Conservation (phyloP, 2,113 vertebrate genomes). For the Amphiprion percula region DNA sequence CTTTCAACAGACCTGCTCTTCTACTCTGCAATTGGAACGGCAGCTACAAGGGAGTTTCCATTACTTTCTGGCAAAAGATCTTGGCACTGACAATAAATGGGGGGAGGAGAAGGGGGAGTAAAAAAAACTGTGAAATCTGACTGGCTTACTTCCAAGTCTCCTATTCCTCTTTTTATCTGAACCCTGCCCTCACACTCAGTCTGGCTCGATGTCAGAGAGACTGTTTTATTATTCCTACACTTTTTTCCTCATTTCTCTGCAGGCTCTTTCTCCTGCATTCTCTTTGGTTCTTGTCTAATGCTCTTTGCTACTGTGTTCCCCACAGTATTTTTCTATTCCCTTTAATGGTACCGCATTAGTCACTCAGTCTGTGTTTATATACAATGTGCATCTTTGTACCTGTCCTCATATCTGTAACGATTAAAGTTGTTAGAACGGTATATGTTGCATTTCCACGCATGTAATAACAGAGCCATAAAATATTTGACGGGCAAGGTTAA, state of each 20-base stretch:
- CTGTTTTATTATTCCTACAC: conserved; percentile 76
- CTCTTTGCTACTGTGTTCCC: conserved; percentile 38
- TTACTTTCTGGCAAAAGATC: conserved; percentile 81
- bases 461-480: conserved; percentile 63
- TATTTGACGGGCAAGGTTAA: conserved; percentile 57
- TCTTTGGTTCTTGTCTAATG: conserved; percentile 49
- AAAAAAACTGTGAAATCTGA: conserved; percentile 71
- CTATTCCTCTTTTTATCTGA: conserved; percentile 80
- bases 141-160: conserved; percentile 80
- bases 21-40: conserved; percentile 43
- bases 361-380: conserved; percentile 14
- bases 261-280: conserved; percentile 45
- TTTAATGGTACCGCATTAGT: conserved; percentile 39
- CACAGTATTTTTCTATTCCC: conserved; percentile 35
- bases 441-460: conserved; percentile 42
- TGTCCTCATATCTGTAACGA: conserved; percentile 17
- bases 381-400: conserved; percentile 27
- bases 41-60: conserved; percentile 76
- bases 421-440: conserved; percentile 34
- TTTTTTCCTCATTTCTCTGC: conserved; percentile 50
- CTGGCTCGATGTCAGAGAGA: conserved; percentile 75
- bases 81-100: conserved; percentile 76
- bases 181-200: conserved; percentile 76
- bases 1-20: conserved; percentile 53
- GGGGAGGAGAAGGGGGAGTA: conserved; percentile 44